Conservation (phyloP, 2,797 vertebrate species). For the Chloroceryle inda region DNA sequence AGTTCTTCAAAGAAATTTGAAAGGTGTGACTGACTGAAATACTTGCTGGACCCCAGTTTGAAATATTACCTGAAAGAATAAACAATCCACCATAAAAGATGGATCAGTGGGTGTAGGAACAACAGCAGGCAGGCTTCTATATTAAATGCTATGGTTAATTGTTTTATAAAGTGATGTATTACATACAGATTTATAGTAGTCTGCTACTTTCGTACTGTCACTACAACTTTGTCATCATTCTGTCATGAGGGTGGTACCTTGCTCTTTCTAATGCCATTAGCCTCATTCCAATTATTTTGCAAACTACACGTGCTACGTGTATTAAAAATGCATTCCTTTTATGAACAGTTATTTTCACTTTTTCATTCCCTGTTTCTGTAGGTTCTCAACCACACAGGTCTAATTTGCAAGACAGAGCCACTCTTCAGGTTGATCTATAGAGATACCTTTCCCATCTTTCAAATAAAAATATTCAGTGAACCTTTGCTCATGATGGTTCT, state of each 20-base stretch:
- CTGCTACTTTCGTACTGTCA: background rate
- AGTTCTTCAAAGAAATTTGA: background rate
- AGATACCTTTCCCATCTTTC: background rate
- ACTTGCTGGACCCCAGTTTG: background rate
- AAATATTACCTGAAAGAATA: background rate
- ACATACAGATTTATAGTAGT: background rate
- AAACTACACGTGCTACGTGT: background rate
- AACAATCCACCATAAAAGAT: background rate
- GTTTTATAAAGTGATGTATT: background rate
- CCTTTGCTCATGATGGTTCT: accelerated
- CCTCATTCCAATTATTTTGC: background rate
- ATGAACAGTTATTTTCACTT: background rate
- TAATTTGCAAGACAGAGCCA: background rate
- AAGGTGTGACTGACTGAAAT: background rate
- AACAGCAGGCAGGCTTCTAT: background rate
- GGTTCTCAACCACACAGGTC: background rate
- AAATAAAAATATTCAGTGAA: background rate
- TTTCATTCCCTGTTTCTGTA: background rate
- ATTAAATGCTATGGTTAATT: background rate
- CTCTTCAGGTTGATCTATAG: background rate
- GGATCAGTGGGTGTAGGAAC: background rate
- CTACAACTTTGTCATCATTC: background rate
- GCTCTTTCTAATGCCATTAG: background rate
- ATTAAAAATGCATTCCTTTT: background rate
- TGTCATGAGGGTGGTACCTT: accelerated